Base-by-base conservation (phyloP, 53 echinoderm and acorn worm genomes). In the Holothuria scabra region DNA sequence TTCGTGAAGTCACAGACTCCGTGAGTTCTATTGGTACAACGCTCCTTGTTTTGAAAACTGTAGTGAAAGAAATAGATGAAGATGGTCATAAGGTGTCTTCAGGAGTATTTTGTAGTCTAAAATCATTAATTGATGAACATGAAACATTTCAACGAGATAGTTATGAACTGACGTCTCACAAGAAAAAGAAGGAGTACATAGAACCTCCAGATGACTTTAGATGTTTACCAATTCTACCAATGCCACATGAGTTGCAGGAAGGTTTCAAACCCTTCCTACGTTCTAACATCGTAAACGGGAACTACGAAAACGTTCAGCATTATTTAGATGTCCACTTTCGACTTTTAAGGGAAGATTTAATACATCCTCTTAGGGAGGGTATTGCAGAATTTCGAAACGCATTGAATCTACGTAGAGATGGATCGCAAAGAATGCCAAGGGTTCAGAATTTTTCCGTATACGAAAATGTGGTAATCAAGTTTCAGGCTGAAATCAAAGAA, bases 301-400 rank as follows among this genome's bases (percentile, higher is more conserved):
- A 55, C 4, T 95, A 92, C 28, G 52, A 66, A 20, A 61, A 81
- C 28, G 84, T 85, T 0, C 79, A 95, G 11, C 90, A 92, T 41
- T 95, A 95, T 63, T 82, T 95, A 9, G 88, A 90, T 48, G 74
- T 90, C 3, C 90, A 88, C 35, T 92, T 84, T 44, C 86, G 87
- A 28, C 88, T 95, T n/a, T 80, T 92, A 49, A 87, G 90, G 25
- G 95, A 95, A 80, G 95, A 95, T 59, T 90, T 95, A 59, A 80
- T 92, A 14, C 84, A 87, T 20, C 95, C 95, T 44, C 85, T 95
- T 37, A 87, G 95, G 9, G 58, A 81, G n/a, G 90, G 87, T 28
- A 92, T 95, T 49, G 64, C 78, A 14, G 56, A 87, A 1, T 95
- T 85, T 66, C 68, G 86, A 23, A 64, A 46, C 22, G 26, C 46